These are phyloP conservation scores for Melierax canorus DNA, from an alignment of 2,113 vertebrate species.

Conservation along the genomic window DNA sequence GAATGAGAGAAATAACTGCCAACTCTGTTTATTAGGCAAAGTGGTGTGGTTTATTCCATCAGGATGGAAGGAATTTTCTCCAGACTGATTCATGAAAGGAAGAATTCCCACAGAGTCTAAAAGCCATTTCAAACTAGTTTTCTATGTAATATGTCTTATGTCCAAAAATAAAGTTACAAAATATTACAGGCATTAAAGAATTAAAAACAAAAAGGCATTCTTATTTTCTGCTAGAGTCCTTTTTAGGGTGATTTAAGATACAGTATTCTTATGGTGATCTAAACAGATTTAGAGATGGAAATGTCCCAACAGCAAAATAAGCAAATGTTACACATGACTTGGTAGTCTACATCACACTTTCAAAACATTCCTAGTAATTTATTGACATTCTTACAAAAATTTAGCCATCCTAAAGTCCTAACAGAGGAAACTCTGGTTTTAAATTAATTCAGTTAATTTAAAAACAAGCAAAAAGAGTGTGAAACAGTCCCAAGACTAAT, in stretches of 20 bases:
- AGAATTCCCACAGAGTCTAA: background rate
- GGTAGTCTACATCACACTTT: background rate
- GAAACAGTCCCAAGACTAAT: background rate
- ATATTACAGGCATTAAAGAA: background rate
- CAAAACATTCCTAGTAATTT: background rate
- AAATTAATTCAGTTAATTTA: background rate
- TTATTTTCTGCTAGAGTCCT: background rate
- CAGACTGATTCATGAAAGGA: background rate
- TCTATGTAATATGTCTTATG: background rate
- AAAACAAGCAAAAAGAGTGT: background rate
- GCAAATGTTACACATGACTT: background rate
- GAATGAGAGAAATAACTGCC: background rate
- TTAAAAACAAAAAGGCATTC: accelerated
- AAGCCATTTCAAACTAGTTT: background rate
- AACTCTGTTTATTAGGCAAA: background rate
- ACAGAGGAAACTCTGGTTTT: background rate
- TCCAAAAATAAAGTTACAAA: background rate
- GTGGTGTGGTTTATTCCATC: background rate
- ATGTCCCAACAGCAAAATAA: background rate
- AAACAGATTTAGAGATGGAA: background rate
- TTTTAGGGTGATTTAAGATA: background rate
- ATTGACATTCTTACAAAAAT: background rate
- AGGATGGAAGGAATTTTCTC: background rate
- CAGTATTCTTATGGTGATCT: background rate
- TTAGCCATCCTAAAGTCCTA: background rate